Base-by-base conservation (phyloP, 2,113 vertebrate genomes). In the Lampris megalopsis region DNA sequence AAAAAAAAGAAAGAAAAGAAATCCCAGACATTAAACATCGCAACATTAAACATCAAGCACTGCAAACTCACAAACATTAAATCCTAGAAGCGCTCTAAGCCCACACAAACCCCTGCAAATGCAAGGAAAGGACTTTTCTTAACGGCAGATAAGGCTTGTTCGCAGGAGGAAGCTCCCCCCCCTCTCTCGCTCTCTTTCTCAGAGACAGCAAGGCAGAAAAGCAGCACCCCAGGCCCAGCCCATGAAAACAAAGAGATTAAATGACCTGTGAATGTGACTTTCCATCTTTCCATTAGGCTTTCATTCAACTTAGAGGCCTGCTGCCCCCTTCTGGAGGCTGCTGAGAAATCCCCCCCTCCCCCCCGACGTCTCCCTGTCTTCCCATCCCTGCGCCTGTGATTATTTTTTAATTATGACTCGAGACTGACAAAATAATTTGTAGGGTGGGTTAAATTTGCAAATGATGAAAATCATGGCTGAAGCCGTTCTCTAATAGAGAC, bases 251-350 rank as follows among this genome's bases (percentile, higher is more conserved):
- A 91, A 91, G 86, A 90, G 88, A 91, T 89, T 83, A 92, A 91
- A 91, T 92, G 90, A 92, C 88, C 91, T 91, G 90, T 92, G 90
- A 93, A 92, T 91, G 91, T 93, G 90, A 92, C 89, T 89, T 88
- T 81, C 79, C 85, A 75, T 77, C 81, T 81, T 65, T 41, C 78
- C 80, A 73, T 74, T 69, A 74, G 24, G 63, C 79, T 76, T n/a
- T 0, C 4, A 42, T 41, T 81, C 75, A 83, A 74, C 65, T 90
- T 71, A 80, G 89, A 84, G 79, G 68, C 47, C 71, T 91, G 91
- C 90, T 92, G 91, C 93, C 93, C 91, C 92, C 93, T 87, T 79
- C 85, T 92, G 92, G 84, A 73, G 45, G 60, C 42, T 9, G 48
- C 8, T 0, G n/a, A 43, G 54, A 84, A 68, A 9, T 11, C 79